Percentiles rank a stretch among this genome's conserved stretches.
Evolutionary conservation across 2,797 vertebrate species (phyloP).

Genomic region (Parauchenoglanis punctatus): DNA sequence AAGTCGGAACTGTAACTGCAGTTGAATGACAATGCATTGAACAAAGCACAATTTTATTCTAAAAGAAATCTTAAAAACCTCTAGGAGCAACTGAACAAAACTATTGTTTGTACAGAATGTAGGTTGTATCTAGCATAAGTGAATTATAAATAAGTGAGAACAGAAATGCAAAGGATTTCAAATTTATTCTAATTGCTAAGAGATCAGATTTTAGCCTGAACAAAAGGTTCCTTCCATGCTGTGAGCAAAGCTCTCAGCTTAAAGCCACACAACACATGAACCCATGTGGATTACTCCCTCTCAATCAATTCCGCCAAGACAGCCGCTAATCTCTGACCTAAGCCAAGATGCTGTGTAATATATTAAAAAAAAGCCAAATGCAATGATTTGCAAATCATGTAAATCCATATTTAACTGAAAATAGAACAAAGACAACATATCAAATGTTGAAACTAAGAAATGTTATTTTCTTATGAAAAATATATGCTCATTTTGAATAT

Average conservation of each 20-base stretch:
- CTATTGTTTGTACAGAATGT: background rate
- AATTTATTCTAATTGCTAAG: slow-evolving; percentile 1
- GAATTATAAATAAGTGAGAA: background rate
- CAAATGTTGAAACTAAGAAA: too few species aligned
- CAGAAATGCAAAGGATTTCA: background rate
- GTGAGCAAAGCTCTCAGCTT: slow-evolving; percentile 29
- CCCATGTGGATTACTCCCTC: slow-evolving; percentile 31
- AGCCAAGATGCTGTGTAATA: background rate
- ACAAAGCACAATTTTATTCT: background rate
- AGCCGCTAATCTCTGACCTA: slow-evolving; percentile 26
- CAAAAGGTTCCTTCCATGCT: slow-evolving; percentile 43
- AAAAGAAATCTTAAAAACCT: background rate
- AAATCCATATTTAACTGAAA: too few species aligned
- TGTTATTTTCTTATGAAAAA: too few species aligned
- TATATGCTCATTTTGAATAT: too few species aligned
- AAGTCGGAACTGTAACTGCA: background rate
- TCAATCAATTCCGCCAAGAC: slow-evolving; percentile 32
- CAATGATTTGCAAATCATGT: too few species aligned
- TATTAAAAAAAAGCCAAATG: too few species aligned
- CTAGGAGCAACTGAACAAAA: background rate
- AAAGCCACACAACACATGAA: slow-evolving; percentile 14
- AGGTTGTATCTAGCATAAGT: background rate
- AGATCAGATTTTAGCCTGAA: slow-evolving; percentile 24
- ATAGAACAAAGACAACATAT: too few species aligned
- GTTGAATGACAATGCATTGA: background rate